Evolutionary conservation across 1,140 invertebrate genomes (phyloP).

Genomic region (Pemphigus obesinymphae): DNA sequence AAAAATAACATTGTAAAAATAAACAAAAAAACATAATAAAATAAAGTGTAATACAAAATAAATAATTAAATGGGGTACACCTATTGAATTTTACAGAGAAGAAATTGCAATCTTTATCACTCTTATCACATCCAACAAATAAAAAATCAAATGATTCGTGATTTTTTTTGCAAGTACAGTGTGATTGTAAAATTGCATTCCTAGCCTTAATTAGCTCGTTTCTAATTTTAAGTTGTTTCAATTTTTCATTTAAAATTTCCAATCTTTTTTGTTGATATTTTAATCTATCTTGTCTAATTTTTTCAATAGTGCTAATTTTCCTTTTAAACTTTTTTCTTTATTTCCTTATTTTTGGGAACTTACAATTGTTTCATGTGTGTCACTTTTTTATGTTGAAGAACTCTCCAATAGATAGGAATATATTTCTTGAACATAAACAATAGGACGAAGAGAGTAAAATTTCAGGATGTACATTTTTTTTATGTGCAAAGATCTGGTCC

Average conservation of each 20-base stretch:
- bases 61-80: no score
- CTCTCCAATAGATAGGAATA: background rate
- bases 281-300: slow-evolving; percentile 3
- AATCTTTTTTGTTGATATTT: background rate
- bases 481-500: background rate
- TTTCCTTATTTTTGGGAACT: background rate
- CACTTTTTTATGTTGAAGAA: background rate
- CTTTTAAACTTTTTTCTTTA: background rate
- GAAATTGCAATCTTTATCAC: no score
- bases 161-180: background rate
- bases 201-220: background rate
- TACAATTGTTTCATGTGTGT: background rate
- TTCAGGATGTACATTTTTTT: background rate
- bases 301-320: background rate
- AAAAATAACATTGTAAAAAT: no score
- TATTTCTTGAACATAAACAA: background rate
- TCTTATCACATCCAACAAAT: no score
- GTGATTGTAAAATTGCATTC: background rate
- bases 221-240: background rate
- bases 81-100: no score
- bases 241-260: background rate
- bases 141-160: no score
- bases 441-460: background rate
- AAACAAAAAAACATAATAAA: no score
- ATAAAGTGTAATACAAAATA: no score